Evolutionary conservation across 2,888 invertebrate genomes (phyloP).

Genomic region (Rhyacophila evoluta): DNA sequence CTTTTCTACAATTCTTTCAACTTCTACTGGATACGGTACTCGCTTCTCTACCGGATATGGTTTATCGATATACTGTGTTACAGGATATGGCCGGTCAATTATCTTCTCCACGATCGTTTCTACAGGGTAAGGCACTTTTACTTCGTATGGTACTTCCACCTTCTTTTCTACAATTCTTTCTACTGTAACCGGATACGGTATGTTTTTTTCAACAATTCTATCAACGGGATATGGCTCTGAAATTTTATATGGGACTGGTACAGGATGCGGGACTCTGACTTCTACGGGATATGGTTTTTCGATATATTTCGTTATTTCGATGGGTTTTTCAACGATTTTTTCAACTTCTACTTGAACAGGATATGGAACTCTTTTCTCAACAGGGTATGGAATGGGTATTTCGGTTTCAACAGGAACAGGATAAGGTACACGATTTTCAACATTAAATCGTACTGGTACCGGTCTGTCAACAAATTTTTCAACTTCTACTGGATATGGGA

Average conservation of each 20-base stretch:
- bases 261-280: constrained; percentile 64
- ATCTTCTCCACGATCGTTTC: constrained; percentile 64
- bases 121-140: constrained; percentile 64
- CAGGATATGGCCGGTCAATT: constrained; percentile 68
- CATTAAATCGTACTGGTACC: constrained; percentile 68
- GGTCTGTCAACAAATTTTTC: constrained; percentile 67
- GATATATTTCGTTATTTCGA: constrained; percentile 66
- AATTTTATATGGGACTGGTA: constrained; percentile 62
- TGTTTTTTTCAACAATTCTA: constrained; percentile 67
- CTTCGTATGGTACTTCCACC: constrained; percentile 67
- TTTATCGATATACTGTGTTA: constrained; percentile 65
- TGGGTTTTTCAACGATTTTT: constrained; percentile 70
- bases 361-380: constrained; percentile 64
- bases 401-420: constrained; percentile 65
- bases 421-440: constrained; percentile 68
- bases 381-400: constrained; percentile 63
- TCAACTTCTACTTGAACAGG: constrained; percentile 61
- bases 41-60: constrained; percentile 71
- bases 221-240: constrained; percentile 68
- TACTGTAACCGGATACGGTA: constrained; percentile 64
- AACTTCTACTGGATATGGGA: constrained; percentile 69
- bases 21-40: constrained; percentile 71
- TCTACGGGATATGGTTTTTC: constrained; percentile 65
- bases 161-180: constrained; percentile 72
- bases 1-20: constrained; percentile 63